A percentile compares a stretch with the other conserved stretches of the same genome.
Conservation (phyloP, 2,113 vertebrate species). For the Puntigrus tetrazona region DNA sequence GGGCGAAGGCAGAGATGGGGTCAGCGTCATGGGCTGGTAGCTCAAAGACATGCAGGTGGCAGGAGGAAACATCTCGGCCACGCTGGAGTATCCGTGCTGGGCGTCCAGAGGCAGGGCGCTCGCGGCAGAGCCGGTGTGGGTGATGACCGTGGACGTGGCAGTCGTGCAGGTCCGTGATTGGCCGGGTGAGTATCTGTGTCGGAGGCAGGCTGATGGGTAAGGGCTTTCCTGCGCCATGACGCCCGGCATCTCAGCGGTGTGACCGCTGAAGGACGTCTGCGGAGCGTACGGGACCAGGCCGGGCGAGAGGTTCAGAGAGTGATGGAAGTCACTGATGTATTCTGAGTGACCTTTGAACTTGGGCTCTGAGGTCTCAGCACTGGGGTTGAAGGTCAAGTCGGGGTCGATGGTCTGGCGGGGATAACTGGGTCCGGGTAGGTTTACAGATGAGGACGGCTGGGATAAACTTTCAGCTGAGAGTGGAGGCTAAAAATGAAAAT, state of each 20-base stretch:
- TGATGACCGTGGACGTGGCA: constrained; percentile 75
- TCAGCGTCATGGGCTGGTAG: constrained; percentile 58
- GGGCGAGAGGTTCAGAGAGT: constrained; percentile 53
- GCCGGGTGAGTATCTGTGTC: constrained; percentile 64
- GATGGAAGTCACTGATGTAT: constrained; percentile 61
- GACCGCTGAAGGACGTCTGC: constrained; percentile 59
- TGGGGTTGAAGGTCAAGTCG: constrained; percentile 55
- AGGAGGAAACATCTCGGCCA: constrained; percentile 59
- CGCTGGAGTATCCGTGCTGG: constrained; percentile 64
- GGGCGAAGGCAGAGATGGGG: constrained; percentile 65
- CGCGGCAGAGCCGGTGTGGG: constrained; percentile 68
- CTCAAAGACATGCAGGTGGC: constrained; percentile 57
- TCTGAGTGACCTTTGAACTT: constrained; percentile 64
- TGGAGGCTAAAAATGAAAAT: constrained; percentile 60
- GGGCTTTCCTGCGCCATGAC: constrained; percentile 50
- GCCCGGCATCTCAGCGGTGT: constrained; percentile 60
- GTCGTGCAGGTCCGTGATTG: constrained; percentile 44
- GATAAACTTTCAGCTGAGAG: constrained; percentile 61
- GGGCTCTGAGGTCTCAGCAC: constrained; percentile 39
- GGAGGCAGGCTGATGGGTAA: constrained; percentile 67
- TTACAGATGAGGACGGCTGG: constrained; percentile 62
- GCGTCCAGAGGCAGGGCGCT: constrained; percentile 49
- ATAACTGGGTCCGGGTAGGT: constrained; percentile 56
- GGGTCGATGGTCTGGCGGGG: constrained; percentile 47
- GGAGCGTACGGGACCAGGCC: constrained; percentile 48